Percentiles rank a stretch among this genome's conserved stretches.
Conservation (phyloP, 1,140 invertebrate species). For the Orussus abietinus region DNA sequence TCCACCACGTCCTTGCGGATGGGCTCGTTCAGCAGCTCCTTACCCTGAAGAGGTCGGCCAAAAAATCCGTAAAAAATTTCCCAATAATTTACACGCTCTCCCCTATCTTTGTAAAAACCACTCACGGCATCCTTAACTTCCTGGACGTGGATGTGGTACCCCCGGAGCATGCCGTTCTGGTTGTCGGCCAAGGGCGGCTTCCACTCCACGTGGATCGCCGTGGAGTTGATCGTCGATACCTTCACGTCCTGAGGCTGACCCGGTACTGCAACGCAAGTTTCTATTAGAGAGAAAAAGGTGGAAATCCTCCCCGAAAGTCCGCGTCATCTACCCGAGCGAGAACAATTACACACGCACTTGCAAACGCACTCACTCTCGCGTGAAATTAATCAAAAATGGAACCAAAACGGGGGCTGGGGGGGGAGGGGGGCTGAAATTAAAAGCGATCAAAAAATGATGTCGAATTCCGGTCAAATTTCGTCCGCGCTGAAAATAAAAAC, state of each 20-base stretch:
- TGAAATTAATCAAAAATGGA: too few species aligned
- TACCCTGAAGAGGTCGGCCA: constrained; percentile 57
- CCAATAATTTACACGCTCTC: background rate
- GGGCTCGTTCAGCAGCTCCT: constrained; percentile 76
- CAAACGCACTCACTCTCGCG: constrained; percentile 23
- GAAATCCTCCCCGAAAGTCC: too few species aligned
- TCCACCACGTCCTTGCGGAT: constrained; percentile 82
- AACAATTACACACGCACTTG: constrained; percentile 24
- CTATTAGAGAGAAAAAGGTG: too few species aligned
- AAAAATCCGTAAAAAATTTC: constrained; percentile 7
- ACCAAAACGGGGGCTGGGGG: too few species aligned
- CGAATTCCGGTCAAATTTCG: too few species aligned
- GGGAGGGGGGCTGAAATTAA: too few species aligned
- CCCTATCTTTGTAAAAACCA: background rate
- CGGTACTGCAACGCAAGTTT: constrained; percentile 73
- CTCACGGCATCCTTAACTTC: constrained; percentile 81
- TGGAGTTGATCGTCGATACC: constrained; percentile 85
- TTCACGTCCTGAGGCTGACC: constrained; percentile 90
- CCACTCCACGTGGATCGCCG: constrained; percentile 88
- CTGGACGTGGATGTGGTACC: constrained; percentile 94
- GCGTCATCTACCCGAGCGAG: too few species aligned
- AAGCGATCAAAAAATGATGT: too few species aligned
- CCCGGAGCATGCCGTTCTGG: constrained; percentile 92
- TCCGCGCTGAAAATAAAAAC: too few species aligned
- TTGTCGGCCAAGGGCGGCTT: constrained; percentile 84